These are phyloP conservation scores for Syngnathus scovelli DNA, from an alignment of 2,113 vertebrate genomes.

Conservation along the genomic window DNA sequence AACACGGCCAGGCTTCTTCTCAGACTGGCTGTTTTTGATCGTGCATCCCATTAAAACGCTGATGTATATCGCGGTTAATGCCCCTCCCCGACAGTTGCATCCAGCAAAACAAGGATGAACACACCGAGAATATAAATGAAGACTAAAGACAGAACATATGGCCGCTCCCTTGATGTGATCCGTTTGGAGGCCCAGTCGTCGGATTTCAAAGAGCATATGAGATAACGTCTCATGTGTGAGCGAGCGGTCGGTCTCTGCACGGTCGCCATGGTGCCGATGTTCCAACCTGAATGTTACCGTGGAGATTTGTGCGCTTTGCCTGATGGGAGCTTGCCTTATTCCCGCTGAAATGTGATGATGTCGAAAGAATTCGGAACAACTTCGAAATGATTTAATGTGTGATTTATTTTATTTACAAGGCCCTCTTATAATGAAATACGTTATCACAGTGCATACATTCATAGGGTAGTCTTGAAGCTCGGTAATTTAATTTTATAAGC, in stretches of 20 bases:
- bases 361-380: too few relatives aligned
- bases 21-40: neutral
- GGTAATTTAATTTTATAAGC: neutral
- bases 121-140: conserved; percentile 58
- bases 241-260: conserved; percentile 14
- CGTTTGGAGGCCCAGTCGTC: conserved; percentile 39
- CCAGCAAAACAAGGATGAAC: conserved; percentile 43
- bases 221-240: conserved; percentile 37
- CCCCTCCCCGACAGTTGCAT: conserved; percentile 14
- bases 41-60: conserved; percentile 8
- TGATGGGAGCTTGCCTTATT: conserved; percentile 1
- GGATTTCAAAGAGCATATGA: conserved; percentile 59
- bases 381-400: too few relatives aligned
- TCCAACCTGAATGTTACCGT: conserved; percentile 22
- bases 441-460: neutral
- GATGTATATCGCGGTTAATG: conserved; percentile 23
- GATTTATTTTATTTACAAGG: neutral
- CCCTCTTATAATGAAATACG: conserved; percentile 1
- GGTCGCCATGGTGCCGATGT: conserved; percentile 25
- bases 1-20: conserved; percentile 20
- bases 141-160: conserved; percentile 60
- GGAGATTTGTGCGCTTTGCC: neutral
- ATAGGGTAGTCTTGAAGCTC: neutral
- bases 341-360: conserved; percentile 31
- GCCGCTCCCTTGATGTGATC: conserved; percentile 55